A percentile compares a stretch with the other conserved stretches of the same genome.
phyloP scores from a whole-genome alignment of 2,113 vertebrate species.

The Felis chaus region DNA sequence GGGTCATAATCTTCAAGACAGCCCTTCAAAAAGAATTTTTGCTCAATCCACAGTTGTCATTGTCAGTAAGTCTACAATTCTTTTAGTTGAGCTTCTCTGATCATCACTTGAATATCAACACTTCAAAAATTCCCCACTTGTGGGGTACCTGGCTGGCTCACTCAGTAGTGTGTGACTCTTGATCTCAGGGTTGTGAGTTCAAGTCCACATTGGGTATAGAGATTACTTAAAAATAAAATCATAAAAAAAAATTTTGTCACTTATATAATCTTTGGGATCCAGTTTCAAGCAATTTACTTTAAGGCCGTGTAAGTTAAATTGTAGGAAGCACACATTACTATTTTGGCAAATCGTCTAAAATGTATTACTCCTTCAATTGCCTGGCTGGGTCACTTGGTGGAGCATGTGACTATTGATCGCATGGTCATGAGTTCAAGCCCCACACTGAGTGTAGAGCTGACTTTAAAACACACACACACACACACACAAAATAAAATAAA shows the following conservation, averaged over 20 bases:
- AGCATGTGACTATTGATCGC: too few relatives aligned
- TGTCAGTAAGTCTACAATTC: neutral
- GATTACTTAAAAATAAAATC: neutral
- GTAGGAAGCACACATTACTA: neutral
- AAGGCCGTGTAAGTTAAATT: neutral
- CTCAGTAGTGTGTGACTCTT: neutral
- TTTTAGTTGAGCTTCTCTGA: neutral
- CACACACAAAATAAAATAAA: too few relatives aligned
- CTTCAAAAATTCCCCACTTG: neutral
- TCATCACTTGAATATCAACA: neutral
- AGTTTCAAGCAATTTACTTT: neutral
- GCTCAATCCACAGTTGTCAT: neutral
- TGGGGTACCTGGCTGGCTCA: neutral
- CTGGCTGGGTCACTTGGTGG: too few relatives aligned
- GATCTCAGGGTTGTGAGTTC: neutral
- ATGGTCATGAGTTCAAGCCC: too few relatives aligned
- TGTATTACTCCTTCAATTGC: neutral
- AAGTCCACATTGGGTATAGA: neutral
- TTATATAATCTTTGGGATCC: neutral
- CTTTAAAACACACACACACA: neutral
- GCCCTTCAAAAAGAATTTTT: neutral
- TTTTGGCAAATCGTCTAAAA: neutral
- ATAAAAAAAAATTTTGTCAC: neutral
- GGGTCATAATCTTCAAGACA: neutral
- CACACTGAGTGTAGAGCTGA: neutral